Conservation (phyloP, 2,888 invertebrate genomes). For the Pristionchus japonicus region DNA sequence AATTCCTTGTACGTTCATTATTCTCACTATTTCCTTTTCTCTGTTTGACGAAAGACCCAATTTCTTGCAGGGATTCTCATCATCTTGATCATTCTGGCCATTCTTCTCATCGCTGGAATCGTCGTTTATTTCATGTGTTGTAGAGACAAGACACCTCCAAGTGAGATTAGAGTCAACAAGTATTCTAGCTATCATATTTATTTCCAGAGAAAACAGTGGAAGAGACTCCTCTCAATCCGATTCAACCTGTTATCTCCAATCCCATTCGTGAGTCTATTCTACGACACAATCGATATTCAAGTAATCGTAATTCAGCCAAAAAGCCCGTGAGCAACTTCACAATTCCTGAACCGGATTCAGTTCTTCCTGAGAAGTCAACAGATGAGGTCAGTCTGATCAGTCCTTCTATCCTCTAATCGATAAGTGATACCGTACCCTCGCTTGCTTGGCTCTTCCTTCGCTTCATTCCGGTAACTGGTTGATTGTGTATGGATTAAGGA, state of each 20-base stretch:
- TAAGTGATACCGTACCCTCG: background rate
- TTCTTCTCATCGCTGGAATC: background rate
- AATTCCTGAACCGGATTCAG: conserved; percentile 14
- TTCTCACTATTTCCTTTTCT: too few relatives aligned
- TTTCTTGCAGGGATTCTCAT: conserved; percentile 18
- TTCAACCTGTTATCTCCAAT: background rate
- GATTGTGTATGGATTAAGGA: background rate
- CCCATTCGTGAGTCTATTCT: conserved; percentile 13
- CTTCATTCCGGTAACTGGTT: background rate
- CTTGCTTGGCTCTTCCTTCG: background rate
- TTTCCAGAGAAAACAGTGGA: background rate
- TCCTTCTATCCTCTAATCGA: background rate
- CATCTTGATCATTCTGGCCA: background rate
- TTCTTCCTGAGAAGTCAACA: background rate
- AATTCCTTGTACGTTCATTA: background rate
- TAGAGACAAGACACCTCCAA: background rate
- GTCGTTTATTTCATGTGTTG: conserved; percentile 19
- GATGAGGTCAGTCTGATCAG: conserved; percentile 22
- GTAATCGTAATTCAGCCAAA: background rate
- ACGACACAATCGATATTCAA: background rate
- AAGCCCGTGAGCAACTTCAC: conserved; percentile 32
- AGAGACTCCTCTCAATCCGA: background rate
- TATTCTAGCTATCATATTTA: background rate
- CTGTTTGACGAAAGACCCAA: too few relatives aligned
- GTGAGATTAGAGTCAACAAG: background rate